These are phyloP conservation scores for Opisthograptis luteolata DNA, from an alignment of 2,888 invertebrate genomes.

Conservation along the genomic window DNA sequence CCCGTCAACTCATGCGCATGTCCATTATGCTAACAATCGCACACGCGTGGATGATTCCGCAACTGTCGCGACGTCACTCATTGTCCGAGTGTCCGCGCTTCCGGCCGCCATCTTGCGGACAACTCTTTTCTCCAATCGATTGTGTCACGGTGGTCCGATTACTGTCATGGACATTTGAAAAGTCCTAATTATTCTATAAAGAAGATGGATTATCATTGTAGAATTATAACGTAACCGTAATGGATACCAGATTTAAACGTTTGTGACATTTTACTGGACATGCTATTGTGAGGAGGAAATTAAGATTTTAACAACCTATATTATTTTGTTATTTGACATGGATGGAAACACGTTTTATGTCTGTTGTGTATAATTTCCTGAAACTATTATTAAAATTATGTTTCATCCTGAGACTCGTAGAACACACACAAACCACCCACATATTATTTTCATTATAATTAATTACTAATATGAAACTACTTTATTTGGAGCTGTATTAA, in stretches of 20 bases:
- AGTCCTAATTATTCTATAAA: conserved; percentile 31
- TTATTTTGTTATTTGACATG: no score
- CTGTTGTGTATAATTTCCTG: no score
- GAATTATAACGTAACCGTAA: conserved; percentile 20
- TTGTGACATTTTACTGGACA: conserved; percentile 10
- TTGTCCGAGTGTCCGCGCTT: conserved; percentile 36
- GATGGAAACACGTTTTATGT: no score
- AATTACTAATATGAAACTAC: no score
- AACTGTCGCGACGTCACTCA: conserved; percentile 34
- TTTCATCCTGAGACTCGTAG: no score
- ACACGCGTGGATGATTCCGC: conserved; percentile 41
- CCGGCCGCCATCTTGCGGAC: conserved; percentile 40
- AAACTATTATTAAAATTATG: no score
- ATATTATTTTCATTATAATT: no score
- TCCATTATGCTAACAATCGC: conserved; percentile 28
- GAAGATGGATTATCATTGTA: conserved; percentile 31
- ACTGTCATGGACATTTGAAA: conserved; percentile 24
- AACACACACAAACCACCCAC: no score
- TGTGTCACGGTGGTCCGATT: conserved; percentile 49
- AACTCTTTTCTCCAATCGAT: conserved; percentile 41
- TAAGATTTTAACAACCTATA: conserved; percentile 4
- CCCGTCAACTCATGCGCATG: conserved; percentile 39
- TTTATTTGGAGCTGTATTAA: no score
- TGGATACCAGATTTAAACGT: conserved; percentile 7
- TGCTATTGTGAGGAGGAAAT: not conserved